A percentile compares a stretch with the other conserved stretches of the same genome.
Evolutionary conservation across 2,797 vertebrate species (phyloP).

Genomic region (Delichon dasypus): DNA sequence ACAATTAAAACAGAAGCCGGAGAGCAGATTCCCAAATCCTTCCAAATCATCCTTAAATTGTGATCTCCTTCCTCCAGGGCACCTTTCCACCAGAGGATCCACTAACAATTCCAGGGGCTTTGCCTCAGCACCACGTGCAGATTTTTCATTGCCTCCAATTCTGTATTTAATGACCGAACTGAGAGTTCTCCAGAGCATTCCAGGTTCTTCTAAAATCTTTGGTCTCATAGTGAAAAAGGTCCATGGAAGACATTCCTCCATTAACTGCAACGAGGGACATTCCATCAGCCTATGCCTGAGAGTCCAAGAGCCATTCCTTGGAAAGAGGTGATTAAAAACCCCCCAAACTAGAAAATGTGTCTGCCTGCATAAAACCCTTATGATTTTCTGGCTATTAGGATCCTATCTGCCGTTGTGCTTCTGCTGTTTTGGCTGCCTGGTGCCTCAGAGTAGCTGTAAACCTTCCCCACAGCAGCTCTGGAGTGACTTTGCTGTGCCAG

Average conservation of each 20-base stretch:
- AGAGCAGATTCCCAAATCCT: neutral
- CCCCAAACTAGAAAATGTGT: accelerated
- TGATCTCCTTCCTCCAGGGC: neutral
- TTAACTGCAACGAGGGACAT: neutral
- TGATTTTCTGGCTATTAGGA: neutral
- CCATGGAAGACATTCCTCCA: neutral
- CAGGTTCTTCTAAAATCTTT: neutral
- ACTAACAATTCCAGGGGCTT: neutral
- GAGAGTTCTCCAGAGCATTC: neutral
- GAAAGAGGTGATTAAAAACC: neutral
- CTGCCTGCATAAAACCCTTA: neutral
- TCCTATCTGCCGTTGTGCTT: neutral
- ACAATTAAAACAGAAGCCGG: slow-evolving; percentile 1
- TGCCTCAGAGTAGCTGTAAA: neutral
- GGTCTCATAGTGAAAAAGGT: neutral
- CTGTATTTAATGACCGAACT: neutral
- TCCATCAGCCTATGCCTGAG: neutral
- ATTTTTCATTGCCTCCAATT: neutral
- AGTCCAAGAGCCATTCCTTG: neutral
- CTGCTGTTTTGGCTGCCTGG: neutral
- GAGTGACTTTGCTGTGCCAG: neutral
- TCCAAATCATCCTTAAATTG: neutral
- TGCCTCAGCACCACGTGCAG: neutral
- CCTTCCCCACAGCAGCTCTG: neutral
- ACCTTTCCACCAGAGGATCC: neutral